Evolutionary conservation across 2,797 vertebrate species (phyloP), one percentile per base, ranked within the genome.

Genomic region (Oceanodroma leucorhoa): DNA sequence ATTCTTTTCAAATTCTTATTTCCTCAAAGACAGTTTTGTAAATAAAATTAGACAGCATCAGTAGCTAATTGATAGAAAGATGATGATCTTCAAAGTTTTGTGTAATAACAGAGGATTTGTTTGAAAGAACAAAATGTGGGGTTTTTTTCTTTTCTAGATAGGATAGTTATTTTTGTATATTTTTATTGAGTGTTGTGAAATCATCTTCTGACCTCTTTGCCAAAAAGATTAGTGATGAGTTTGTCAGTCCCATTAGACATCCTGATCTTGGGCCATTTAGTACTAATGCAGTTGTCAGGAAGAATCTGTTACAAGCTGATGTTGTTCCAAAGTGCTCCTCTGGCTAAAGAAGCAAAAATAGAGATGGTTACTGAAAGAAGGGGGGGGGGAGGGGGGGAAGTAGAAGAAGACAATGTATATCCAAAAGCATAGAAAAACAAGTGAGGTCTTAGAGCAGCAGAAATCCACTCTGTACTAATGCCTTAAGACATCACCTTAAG

Each of bases 241-340:
- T 82, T 92, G 55, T 95, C 55, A 79, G 64, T 90, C 77, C 76
- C 41, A 77, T 62, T 87, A 92, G 71, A 79, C 20, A 66, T 67
- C 32, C 34, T 90, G 60, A 85, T 95, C 78, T 92, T 61, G 26
- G 43, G 34, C 71, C 58, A 84, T 83, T 95, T 84, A 69, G 43
- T 51, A 71, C 41, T 83, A 96, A 96, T 87, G 66, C 55, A 89
- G 70, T 67, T 92, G 87, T 91, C 94, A 94, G 34, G 23, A 91
- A 81, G 62, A 95, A 93, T 93, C 43, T 92, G 41, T 72, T 80
- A 55, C 24, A 90, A 78, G 32, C 19, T 91, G 77, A 65, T 75
- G 16, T 53, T 95, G 65, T 55, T 69, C 65, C 58, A 91, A 94
- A 91, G 66, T 79, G 36, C 48, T 83, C 83, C 51, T 69, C 69